A percentile compares a stretch with the other conserved stretches of the same genome.
Conservation (phyloP, 1,140 invertebrate genomes). For the Octopus bimaculoides region DNA sequence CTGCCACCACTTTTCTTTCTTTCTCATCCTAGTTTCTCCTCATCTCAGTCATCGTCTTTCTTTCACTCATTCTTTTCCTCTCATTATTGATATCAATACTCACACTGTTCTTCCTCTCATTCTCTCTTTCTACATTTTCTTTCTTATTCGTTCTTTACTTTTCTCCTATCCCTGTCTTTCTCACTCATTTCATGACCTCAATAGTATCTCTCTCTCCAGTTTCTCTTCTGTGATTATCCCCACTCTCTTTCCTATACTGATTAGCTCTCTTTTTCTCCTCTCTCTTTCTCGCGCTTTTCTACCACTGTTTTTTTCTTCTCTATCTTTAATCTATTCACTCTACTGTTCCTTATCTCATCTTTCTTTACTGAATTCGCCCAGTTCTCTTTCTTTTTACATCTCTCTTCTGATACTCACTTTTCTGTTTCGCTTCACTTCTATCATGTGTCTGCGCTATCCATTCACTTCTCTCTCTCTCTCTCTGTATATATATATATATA, state of each 20-base stretch:
- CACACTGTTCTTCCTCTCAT: background rate
- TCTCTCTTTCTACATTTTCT: slow-evolving; percentile 1
- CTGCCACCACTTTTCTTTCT: background rate
- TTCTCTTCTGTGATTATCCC: background rate
- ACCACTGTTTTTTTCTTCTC: background rate
- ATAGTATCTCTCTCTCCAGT: background rate
- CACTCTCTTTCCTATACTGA: slow-evolving; percentile 13
- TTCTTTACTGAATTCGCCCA: background rate
- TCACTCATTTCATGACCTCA: background rate
- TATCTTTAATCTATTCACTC: background rate
- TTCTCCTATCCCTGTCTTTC: background rate
- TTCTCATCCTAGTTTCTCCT: slow-evolving; percentile 4
- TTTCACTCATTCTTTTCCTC: background rate
- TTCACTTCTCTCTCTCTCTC: slow-evolving; percentile 15
- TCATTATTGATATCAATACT: background rate
- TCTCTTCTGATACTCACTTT: background rate
- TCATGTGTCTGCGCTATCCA: background rate
- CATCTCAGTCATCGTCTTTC: background rate
- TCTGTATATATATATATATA: background rate
- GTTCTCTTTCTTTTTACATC: background rate
- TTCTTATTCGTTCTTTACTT: background rate
- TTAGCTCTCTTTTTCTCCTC: background rate
- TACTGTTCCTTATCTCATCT: background rate
- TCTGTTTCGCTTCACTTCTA: background rate
- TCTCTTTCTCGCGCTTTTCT: slow-evolving; percentile 21